Evolutionary conservation across 2,113 vertebrate species (phyloP), one percentile per base, ranked within the genome.

Genomic region (Procavia capensis): DNA sequence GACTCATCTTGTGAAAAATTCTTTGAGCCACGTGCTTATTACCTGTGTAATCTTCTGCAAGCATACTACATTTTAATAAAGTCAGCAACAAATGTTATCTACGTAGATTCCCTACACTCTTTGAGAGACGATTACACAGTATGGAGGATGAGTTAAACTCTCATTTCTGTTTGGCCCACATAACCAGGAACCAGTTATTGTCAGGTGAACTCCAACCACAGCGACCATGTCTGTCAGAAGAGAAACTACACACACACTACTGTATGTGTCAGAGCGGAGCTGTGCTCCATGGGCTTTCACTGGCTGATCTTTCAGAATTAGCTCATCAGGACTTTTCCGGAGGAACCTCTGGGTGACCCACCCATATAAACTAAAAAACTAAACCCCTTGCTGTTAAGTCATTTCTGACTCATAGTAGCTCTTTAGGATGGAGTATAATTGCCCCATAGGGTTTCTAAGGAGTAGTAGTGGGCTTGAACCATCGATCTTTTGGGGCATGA

Each of bases 1-100:
- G 34, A 47, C 25, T 87, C 29, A 87, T 70, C 88, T 72, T 91
- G 61, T 5, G 9, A 88, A 94, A 93, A 76, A 83, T 61, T 47
- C 17, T 74, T 9, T n/a, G 19, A 66, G 39, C 9, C 6, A 11
- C 61, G 41, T 39, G 70, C 61, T 79, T 45, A 39, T 3, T 19
- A 16, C 45, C 61, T n/a, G 10, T 47, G 10, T 74, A 34, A 14
- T 78, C 78, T 36, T 64, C 50, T 59, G 6, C 59, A 70, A 45
- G 50, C 36, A 25, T 66, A 17, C 54, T 80, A 66, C 10, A 43
- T 22, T 82, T 25, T 4, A 74, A 47, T 90, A 41, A 79, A 61
- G 47, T 31, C 45, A 64, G 41, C 20, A 34, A 0, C 45, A 66
- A 22, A 39, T 17, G 5, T 47, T 25, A n/a, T 20, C 24, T 13